Evolutionary conservation across 2,113 vertebrate genomes (phyloP).

Genomic region (Haemorhous mexicanus): DNA sequence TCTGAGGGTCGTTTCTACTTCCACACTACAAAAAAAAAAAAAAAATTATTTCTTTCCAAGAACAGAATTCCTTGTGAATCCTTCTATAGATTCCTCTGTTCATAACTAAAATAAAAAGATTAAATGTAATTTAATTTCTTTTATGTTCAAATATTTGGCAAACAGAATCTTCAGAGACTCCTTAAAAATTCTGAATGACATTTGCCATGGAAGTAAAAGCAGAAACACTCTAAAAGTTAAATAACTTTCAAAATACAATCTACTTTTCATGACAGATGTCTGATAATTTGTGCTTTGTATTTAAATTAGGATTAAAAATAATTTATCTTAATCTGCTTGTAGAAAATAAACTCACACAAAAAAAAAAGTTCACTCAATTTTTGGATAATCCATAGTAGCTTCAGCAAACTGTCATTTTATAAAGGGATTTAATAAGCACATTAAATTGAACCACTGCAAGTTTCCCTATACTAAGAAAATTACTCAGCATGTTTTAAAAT

Average conservation of each 20-base stretch:
- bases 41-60: neutral
- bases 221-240: neutral
- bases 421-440: neutral
- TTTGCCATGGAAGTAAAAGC: neutral
- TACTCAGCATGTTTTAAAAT: neutral
- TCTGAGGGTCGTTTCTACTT: neutral
- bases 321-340: neutral
- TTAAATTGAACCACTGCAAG: neutral
- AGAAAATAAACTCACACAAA: neutral
- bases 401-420: neutral
- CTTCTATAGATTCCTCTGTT: neutral
- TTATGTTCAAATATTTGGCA: neutral
- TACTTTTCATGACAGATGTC: neutral
- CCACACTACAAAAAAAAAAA: neutral
- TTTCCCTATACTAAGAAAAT: neutral
- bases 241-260: neutral
- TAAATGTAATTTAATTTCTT: neutral
- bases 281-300: neutral
- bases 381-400: neutral
- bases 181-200: neutral
- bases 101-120: neutral
- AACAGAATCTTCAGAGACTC: neutral
- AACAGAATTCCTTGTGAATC: neutral
- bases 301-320: neutral
- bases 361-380: neutral